A percentile compares a stretch with the other conserved stretches of the same genome.
These are phyloP conservation scores for Diabrotica virgifera DNA, from an alignment of 1,140 invertebrate genomes.

Conservation along the genomic window DNA sequence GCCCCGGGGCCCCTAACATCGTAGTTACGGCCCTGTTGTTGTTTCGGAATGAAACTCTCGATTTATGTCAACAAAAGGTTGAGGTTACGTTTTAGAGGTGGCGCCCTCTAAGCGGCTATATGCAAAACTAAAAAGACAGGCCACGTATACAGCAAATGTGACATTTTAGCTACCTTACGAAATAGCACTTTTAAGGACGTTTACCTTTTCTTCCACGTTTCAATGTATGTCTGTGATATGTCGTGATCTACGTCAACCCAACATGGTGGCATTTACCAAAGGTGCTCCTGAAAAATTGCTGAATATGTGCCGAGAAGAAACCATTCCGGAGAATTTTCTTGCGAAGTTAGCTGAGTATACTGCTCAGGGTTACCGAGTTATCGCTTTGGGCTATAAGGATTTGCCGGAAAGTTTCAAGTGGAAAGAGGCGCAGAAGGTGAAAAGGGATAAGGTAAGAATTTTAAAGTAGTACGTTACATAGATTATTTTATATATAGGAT, in stretches of 20 bases:
- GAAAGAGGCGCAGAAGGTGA: conserved; percentile 57
- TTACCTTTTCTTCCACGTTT: conserved; percentile 85
- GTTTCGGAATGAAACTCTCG: too few species aligned
- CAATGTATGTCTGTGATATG: conserved; percentile 92
- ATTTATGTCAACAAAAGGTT: too few species aligned
- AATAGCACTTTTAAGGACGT: conserved; percentile 83
- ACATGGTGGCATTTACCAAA: conserved; percentile 85
- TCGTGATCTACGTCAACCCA: conserved; percentile 66
- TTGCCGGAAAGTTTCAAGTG: conserved; percentile 60
- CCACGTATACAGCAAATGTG: too few species aligned
- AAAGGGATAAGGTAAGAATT: conserved; percentile 52
- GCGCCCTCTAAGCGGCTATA: too few species aligned
- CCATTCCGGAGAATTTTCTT: conserved; percentile 69
- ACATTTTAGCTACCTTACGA: conserved; percentile 45
- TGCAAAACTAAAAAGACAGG: too few species aligned
- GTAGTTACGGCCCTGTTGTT: too few species aligned
- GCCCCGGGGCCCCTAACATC: too few species aligned
- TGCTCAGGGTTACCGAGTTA: conserved; percentile 82
- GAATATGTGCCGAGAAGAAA: conserved; percentile 49
- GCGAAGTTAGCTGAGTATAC: conserved; percentile 75
- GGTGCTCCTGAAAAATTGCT: conserved; percentile 88
- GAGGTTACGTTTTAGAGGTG: too few species aligned
- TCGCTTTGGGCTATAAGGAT: conserved; percentile 75
- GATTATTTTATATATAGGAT: background rate
- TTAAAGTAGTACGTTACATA: conserved; percentile 20